A percentile compares a stretch with the other conserved stretches of the same genome.
Evolutionary conservation across 2,113 vertebrate species (phyloP).

Genomic region (Lonchura striata): DNA sequence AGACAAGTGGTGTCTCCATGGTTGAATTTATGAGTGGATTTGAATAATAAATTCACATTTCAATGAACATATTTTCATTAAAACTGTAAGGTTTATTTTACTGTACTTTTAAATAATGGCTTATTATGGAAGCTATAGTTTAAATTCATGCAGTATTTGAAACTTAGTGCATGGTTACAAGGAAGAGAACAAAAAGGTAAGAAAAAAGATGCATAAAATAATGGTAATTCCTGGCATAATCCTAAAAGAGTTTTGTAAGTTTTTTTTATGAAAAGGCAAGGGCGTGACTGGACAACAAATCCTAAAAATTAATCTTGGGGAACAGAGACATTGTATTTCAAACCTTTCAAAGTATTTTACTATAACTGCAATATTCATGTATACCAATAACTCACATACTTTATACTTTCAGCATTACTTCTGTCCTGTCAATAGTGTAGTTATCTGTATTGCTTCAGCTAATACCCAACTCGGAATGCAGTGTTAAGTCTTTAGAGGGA

Average conservation of each 20-base stretch:
- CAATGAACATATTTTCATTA: constrained; percentile 87
- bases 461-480: constrained; percentile 15
- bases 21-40: constrained; percentile 85
- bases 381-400: background rate
- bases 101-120: constrained; percentile 86
- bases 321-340: background rate
- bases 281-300: constrained; percentile 30
- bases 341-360: constrained; percentile 46
- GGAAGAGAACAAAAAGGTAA: constrained; percentile 69
- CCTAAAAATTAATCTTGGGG: constrained; percentile 12
- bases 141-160: constrained; percentile 78
- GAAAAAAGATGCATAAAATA: constrained; percentile 42
- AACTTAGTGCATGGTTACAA: constrained; percentile 74
- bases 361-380: background rate
- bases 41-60: constrained; percentile 89
- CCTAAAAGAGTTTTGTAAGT: constrained; percentile 58
- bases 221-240: constrained; percentile 54
- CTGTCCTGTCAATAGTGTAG: background rate
- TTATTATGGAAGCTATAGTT: constrained; percentile 83
- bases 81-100: constrained; percentile 85
- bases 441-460: constrained; percentile 38
- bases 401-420: background rate
- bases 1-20: constrained; percentile 83
- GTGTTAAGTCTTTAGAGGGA: constrained; percentile 35
- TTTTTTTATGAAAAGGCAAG: constrained; percentile 41